Evolutionary conservation across 2,888 invertebrate species (phyloP).

Genomic region (Troglohyphantes excavatus): DNA sequence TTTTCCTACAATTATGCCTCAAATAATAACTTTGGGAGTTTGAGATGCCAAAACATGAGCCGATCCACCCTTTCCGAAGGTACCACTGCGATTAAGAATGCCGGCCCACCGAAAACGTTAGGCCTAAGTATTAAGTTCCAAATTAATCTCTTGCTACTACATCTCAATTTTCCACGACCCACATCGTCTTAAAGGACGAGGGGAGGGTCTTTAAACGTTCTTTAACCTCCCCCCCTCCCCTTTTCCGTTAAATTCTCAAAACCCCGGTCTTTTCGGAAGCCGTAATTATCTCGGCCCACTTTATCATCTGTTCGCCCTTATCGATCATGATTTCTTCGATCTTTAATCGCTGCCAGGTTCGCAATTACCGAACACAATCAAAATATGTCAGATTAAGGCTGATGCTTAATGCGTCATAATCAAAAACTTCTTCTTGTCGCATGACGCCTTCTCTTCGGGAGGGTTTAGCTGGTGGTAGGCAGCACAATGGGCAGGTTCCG

Average conservation of each 20-base stretch:
- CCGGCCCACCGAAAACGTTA: neutral
- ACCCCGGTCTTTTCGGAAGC: conserved; percentile 35
- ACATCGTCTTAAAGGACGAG: conserved; percentile 14
- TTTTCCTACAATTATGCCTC: neutral
- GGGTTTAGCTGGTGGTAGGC: neutral
- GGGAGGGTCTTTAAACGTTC: neutral
- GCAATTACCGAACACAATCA: conserved; percentile 72
- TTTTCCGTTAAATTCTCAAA: neutral
- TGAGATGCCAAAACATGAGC: neutral
- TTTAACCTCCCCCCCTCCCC: neutral
- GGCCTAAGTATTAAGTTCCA: neutral
- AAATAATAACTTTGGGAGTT: neutral
- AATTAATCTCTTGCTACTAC: neutral
- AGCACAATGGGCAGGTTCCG: neutral
- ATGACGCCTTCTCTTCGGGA: conserved; percentile 25
- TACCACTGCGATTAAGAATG: neutral
- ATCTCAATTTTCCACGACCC: conserved; percentile 28
- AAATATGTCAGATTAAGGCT: conserved; percentile 49
- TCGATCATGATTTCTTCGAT: conserved; percentile 69
- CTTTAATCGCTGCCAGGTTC: conserved; percentile 52
- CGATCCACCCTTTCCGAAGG: neutral
- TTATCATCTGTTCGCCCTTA: conserved; percentile 55
- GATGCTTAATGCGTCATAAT: conserved; percentile 62
- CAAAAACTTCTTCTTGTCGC: conserved; percentile 10
- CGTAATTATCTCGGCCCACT: conserved; percentile 46